Percentiles rank a stretch among this genome's conserved stretches.
Evolutionary conservation across 2,797 vertebrate species (phyloP).

Genomic region (Sciurus carolinensis): DNA sequence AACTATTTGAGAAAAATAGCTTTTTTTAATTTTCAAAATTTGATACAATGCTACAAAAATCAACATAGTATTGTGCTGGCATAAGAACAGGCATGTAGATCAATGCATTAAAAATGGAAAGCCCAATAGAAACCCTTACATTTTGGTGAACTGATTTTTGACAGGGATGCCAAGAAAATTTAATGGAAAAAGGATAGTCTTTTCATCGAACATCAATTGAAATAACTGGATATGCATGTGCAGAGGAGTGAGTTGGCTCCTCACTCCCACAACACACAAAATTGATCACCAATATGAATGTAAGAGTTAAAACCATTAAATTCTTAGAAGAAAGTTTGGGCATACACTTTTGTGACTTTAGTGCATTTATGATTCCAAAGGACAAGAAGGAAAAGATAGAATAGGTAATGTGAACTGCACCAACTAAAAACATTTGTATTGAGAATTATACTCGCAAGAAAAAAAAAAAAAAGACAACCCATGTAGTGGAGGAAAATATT

Average conservation of each 20-base stretch:
- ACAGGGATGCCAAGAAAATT: neutral
- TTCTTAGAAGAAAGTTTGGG: neutral
- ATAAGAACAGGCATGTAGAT: neutral
- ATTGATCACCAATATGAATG: neutral
- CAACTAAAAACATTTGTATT: neutral
- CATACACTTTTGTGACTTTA: neutral
- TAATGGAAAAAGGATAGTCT: neutral
- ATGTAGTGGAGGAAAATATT: neutral
- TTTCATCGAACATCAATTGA: neutral
- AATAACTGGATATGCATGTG: neutral
- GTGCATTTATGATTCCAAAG: neutral
- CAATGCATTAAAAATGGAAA: neutral
- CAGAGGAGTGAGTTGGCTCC: neutral
- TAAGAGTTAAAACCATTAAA: neutral
- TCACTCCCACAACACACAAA: neutral
- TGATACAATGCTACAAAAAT: neutral
- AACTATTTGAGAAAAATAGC: neutral
- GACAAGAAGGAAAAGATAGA: neutral
- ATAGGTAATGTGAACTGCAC: neutral
- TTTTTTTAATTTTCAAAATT: neutral
- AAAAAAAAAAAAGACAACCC: neutral
- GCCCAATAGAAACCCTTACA: neutral
- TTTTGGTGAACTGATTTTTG: constrained; percentile 38
- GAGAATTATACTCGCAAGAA: neutral
- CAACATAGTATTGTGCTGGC: neutral